Conservation (phyloP, 2,888 invertebrate genomes). For the Apotomis betuletana region DNA sequence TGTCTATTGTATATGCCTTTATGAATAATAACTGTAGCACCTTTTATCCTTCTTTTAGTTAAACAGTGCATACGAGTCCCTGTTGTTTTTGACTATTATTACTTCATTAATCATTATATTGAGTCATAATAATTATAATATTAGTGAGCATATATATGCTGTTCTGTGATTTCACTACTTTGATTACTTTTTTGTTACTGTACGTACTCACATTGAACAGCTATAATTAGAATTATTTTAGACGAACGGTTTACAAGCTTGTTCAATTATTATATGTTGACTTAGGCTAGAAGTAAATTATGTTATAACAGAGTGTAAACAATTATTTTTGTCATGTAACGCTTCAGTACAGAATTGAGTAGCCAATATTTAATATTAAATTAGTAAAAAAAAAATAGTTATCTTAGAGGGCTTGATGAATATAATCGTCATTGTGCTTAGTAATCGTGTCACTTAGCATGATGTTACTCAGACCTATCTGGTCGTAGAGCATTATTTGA, state of each 20-base stretch:
- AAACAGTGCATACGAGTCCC: conserved; percentile 10
- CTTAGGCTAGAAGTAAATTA: conserved; percentile 36
- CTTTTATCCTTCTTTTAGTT: conserved; percentile 19
- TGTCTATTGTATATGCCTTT: conserved; percentile 33
- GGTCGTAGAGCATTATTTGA: conserved; percentile 57
- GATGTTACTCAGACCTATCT: conserved; percentile 72
- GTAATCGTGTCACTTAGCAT: conserved; percentile 77
- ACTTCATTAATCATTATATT: conserved; percentile 18
- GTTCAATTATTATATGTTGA: conserved; percentile 30
- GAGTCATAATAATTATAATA: conserved; percentile 43
- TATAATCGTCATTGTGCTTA: conserved; percentile 83
- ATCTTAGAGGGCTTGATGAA: conserved; percentile 81
- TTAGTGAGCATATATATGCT: conserved; percentile 46
- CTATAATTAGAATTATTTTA: conserved; percentile 23
- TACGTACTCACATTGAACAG: conserved; percentile 21
- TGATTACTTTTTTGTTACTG: conserved; percentile 45
- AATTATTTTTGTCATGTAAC: conserved; percentile 70
- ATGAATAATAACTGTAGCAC: conserved; percentile 31
- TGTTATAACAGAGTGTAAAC: conserved; percentile 38
- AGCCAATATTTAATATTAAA: conserved; percentile 74
- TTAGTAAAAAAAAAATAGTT: conserved; percentile 73
- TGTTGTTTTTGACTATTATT: conserved; percentile 17
- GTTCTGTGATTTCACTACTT: conserved; percentile 44
- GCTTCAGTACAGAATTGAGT: conserved; percentile 79
- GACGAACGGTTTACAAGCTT: conserved; percentile 15